Conservation (phyloP, 2,113 vertebrate species). For the Epinephelus moara region DNA sequence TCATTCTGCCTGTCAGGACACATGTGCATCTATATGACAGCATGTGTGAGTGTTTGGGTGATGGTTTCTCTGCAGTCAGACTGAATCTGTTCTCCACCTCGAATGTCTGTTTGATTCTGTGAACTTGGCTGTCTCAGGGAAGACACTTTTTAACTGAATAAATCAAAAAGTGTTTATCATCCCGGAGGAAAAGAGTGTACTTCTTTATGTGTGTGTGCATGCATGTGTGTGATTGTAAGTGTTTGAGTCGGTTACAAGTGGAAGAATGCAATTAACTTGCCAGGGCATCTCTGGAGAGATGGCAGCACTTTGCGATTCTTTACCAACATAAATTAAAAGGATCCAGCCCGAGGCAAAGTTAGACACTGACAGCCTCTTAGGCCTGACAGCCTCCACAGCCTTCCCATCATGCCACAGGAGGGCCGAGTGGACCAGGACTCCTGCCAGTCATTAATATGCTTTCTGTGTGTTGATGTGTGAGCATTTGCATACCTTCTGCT, state of each 20-base stretch:
- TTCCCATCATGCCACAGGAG: constrained; percentile 67
- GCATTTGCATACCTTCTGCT: constrained; percentile 28
- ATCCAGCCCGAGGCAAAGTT: constrained; percentile 74
- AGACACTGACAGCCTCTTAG: constrained; percentile 71
- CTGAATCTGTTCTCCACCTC: constrained; percentile 51
- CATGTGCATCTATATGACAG: constrained; percentile 62
- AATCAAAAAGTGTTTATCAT: constrained; percentile 67
- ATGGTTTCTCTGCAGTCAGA: constrained; percentile 58
- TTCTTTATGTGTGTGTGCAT: neutral
- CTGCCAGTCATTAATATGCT: constrained; percentile 69
- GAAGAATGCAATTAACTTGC: constrained; percentile 83
- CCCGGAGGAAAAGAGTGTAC: constrained; percentile 59
- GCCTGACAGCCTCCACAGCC: constrained; percentile 54
- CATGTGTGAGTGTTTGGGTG: neutral
- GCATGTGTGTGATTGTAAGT: constrained; percentile 35
- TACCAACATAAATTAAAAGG: constrained; percentile 79
- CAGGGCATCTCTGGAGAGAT: constrained; percentile 76
- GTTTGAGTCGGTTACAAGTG: constrained; percentile 72
- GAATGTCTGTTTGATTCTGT: constrained; percentile 52
- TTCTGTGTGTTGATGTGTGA: constrained; percentile 22
- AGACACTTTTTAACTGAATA: constrained; percentile 70
- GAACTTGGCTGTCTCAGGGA: constrained; percentile 53
- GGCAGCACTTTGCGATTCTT: constrained; percentile 72
- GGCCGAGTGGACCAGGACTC: constrained; percentile 58
- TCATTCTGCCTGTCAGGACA: constrained; percentile 71